A percentile compares a stretch with the other conserved stretches of the same genome.
phyloP scores from a whole-genome alignment of 2,113 vertebrate genomes.

The Phocoena phocoena region DNA sequence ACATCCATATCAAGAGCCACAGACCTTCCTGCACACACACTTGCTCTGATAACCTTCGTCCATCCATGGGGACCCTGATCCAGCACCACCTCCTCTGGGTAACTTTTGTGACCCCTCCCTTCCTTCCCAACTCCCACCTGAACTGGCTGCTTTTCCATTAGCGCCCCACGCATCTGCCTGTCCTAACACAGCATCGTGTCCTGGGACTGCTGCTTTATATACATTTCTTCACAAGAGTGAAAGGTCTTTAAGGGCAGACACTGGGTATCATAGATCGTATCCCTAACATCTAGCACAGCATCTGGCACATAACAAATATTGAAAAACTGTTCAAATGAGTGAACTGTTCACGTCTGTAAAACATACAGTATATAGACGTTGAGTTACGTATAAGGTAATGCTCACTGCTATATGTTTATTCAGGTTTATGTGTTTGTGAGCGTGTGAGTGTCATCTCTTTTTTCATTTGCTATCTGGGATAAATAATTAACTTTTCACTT shows the following conservation, averaged over 20 bases:
- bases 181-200: background rate
- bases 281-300: background rate
- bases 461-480: background rate
- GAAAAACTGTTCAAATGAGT: background rate
- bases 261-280: background rate
- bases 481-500: background rate
- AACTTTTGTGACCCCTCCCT: background rate
- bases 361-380: background rate
- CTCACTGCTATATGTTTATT: background rate
- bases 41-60: background rate
- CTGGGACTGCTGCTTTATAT: background rate
- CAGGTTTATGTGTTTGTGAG: background rate
- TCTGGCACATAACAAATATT: background rate
- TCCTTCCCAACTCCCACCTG: background rate
- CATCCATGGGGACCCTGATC: background rate
- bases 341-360: background rate
- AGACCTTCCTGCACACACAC: background rate
- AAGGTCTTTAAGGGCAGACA: background rate
- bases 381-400: background rate
- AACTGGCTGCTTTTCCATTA: background rate
- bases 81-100: background rate
- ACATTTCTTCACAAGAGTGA: background rate
- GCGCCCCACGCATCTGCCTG: rapidly evolving
- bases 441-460: background rate
- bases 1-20: background rate